phyloP scores from a whole-genome alignment of 2,113 vertebrate species.

The Cervus canadensis region DNA sequence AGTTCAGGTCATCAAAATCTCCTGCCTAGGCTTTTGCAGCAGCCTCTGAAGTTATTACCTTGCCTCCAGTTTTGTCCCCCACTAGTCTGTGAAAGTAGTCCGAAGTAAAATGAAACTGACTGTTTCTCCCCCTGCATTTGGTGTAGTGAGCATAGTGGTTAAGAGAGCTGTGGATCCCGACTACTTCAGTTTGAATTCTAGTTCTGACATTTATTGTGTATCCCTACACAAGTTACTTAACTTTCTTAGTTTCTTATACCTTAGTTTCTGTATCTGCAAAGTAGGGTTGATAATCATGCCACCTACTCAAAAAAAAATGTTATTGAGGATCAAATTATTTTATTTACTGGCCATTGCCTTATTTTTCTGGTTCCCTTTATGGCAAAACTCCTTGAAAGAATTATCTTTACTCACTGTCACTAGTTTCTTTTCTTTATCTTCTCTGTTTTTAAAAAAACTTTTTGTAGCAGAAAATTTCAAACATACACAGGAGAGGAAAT shows the following conservation, averaged over 20 bases:
- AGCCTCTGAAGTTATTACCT: background rate
- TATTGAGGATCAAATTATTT: background rate
- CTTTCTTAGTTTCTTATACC: background rate
- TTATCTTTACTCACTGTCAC: background rate
- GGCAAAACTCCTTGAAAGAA: conserved; percentile 11
- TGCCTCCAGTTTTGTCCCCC: background rate
- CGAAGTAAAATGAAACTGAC: background rate
- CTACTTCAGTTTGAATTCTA: background rate
- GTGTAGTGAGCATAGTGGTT: background rate
- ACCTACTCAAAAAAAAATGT: background rate
- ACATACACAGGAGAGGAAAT: background rate
- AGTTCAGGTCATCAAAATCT: background rate
- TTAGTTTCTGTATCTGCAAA: background rate
- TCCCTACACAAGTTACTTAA: background rate
- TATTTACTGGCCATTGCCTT: background rate
- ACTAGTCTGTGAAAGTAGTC: background rate
- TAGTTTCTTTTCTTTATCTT: background rate
- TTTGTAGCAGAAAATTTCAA: background rate
- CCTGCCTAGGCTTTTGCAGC: background rate
- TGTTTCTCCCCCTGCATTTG: background rate
- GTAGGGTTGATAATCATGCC: background rate
- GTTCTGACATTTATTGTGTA: background rate
- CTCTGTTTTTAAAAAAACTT: background rate
- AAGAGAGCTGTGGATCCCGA: background rate
- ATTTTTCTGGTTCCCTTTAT: background rate